These are phyloP conservation scores for Erebia ligea DNA, from an alignment of 2,888 invertebrate genomes.

Conservation along the genomic window DNA sequence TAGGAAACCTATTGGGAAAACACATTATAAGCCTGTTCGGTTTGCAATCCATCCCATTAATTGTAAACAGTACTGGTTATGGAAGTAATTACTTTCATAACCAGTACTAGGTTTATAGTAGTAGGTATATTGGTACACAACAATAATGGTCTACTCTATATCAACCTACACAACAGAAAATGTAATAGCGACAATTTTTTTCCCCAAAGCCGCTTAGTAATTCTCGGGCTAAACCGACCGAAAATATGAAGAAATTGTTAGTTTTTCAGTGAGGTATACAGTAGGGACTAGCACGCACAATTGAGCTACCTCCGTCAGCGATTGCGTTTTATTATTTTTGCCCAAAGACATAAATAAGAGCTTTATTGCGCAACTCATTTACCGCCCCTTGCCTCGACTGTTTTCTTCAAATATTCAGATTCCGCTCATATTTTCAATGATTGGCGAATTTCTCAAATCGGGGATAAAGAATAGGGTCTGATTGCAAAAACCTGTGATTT, in stretches of 20 bases:
- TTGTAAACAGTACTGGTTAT: no score
- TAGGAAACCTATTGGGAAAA: no score
- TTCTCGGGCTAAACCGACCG: conserved; percentile 17
- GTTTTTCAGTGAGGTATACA: conserved; percentile 33
- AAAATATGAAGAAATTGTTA: conserved; percentile 23
- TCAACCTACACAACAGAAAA: background rate
- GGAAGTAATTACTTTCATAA: no score
- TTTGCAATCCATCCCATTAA: no score
- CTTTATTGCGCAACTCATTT: conserved; percentile 31
- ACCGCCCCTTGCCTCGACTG: conserved; percentile 19
- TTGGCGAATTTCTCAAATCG: conserved; percentile 27
- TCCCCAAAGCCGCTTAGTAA: conserved; percentile 15
- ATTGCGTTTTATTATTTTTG: conserved; percentile 36
- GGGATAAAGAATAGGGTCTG: conserved; percentile 24
- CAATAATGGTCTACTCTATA: background rate
- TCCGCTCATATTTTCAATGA: conserved; percentile 34
- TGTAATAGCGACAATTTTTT: background rate
- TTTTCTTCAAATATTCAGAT: conserved; percentile 28
- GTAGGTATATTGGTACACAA: no score
- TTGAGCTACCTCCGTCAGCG: conserved; percentile 31
- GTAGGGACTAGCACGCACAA: conserved; percentile 32
- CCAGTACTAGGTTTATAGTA: no score
- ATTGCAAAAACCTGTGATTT: conserved; percentile 28
- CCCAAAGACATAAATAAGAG: conserved; percentile 33
- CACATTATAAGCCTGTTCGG: no score